phyloP scores from a whole-genome alignment of 2,797 vertebrate genomes.

The Sarcophilus harrisii region DNA sequence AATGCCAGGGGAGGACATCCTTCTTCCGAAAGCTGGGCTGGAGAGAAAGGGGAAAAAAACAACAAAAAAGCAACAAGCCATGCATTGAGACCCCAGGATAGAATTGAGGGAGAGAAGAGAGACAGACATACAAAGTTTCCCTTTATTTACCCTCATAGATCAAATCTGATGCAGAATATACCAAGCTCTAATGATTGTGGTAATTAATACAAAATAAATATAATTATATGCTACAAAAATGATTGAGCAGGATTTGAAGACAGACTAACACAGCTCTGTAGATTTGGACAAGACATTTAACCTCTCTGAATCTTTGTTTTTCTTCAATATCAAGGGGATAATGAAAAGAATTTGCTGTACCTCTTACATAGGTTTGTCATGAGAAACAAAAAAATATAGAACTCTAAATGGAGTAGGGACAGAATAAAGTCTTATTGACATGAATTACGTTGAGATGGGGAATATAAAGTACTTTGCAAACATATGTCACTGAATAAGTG shows the following conservation, averaged over 20 bases:
- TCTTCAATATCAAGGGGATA: background rate
- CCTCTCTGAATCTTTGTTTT: background rate
- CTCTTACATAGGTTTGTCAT: background rate
- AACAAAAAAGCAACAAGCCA: background rate
- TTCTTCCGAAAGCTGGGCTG: background rate
- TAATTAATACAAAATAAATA: background rate
- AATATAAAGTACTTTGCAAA: background rate
- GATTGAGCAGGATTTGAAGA: background rate
- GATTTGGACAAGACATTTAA: background rate
- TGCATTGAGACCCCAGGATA: background rate
- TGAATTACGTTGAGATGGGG: background rate
- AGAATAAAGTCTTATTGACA: background rate
- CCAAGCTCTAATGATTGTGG: background rate
- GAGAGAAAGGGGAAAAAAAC: background rate
- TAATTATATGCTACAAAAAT: background rate
- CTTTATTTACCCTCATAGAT: background rate
- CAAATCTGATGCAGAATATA: background rate
- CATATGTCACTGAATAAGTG: background rate
- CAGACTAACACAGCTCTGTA: background rate
- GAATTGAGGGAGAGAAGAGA: background rate
- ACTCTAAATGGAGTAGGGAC: background rate
- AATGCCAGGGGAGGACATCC: background rate
- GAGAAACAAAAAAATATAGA: background rate
- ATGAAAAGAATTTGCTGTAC: background rate
- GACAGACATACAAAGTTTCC: background rate